Conservation (phyloP, 2,888 invertebrate species). For the Metallyticus violacea region DNA sequence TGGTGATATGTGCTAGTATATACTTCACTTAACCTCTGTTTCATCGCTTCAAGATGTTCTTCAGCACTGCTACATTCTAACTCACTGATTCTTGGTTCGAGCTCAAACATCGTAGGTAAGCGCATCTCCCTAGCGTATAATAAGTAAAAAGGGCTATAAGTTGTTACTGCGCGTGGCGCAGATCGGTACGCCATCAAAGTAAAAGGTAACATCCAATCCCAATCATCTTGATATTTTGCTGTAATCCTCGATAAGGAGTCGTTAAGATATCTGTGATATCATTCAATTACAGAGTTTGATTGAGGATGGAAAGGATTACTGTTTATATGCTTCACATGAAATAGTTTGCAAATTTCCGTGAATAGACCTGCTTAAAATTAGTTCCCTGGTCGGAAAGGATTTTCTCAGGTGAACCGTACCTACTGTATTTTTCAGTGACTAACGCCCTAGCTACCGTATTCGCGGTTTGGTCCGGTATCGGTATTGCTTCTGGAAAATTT, state of each 20-base stretch:
- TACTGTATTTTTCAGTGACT: constrained; percentile 32
- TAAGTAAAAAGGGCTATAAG: neutral
- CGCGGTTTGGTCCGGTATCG: constrained; percentile 35
- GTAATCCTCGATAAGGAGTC: neutral
- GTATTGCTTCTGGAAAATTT: constrained; percentile 34
- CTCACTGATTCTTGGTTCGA: neutral
- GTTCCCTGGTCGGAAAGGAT: constrained; percentile 36
- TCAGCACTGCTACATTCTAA: no score
- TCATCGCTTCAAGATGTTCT: no score
- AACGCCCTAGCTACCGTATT: constrained; percentile 31
- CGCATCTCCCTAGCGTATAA: neutral
- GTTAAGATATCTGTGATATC: neutral
- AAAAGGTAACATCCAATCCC: neutral
- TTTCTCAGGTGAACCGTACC: constrained; percentile 31
- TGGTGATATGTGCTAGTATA: no score
- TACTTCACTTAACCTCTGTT: no score
- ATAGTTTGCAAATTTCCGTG: constrained; percentile 11
- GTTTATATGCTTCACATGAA: neutral
- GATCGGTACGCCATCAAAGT: neutral
- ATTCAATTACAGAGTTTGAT: constrained; percentile 9
- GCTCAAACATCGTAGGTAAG: neutral
- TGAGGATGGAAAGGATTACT: constrained; percentile 18
- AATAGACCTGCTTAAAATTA: constrained; percentile 34
- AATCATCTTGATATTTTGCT: neutral
- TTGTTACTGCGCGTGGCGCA: neutral